These are phyloP conservation scores for Argentina silus DNA, from an alignment of 2,797 vertebrate species.

Conservation along the genomic window DNA sequence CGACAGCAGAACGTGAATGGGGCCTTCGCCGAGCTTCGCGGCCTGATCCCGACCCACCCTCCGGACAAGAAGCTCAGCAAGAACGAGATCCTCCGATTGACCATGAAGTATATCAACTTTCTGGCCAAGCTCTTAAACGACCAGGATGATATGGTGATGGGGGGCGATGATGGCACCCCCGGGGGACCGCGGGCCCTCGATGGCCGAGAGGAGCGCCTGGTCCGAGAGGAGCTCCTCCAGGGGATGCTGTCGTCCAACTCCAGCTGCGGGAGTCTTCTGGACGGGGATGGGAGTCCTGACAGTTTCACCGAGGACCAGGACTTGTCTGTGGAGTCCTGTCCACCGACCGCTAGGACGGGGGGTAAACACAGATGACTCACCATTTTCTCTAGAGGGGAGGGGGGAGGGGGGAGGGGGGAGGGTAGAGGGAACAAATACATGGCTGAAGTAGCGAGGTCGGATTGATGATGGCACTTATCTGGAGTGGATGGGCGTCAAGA, in stretches of 20 bases:
- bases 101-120: conserved; percentile 94
- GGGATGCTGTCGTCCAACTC: conserved; percentile 85
- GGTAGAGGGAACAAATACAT: background rate
- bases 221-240: conserved; percentile 82
- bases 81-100: conserved; percentile 90
- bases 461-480: background rate
- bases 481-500: background rate
- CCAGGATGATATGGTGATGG: conserved; percentile 83
- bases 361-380: conserved; percentile 79
- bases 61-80: conserved; percentile 95
- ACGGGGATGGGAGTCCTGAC: conserved; percentile 83
- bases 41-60: conserved; percentile 89
- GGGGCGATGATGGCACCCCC: conserved; percentile 19
- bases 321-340: conserved; percentile 71
- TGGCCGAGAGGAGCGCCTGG: conserved; percentile 75
- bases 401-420: background rate
- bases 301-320: conserved; percentile 87
- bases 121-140: conserved; percentile 87
- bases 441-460: background rate
- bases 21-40: conserved; percentile 88
- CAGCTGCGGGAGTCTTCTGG: conserved; percentile 84
- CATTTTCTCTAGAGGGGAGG: background rate
- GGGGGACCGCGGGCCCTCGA: conserved; percentile 20
- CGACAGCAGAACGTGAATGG: conserved; percentile 92
- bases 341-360: conserved; percentile 72